Conservation (phyloP, 2,113 vertebrate genomes). For the Mustela lutreola region DNA sequence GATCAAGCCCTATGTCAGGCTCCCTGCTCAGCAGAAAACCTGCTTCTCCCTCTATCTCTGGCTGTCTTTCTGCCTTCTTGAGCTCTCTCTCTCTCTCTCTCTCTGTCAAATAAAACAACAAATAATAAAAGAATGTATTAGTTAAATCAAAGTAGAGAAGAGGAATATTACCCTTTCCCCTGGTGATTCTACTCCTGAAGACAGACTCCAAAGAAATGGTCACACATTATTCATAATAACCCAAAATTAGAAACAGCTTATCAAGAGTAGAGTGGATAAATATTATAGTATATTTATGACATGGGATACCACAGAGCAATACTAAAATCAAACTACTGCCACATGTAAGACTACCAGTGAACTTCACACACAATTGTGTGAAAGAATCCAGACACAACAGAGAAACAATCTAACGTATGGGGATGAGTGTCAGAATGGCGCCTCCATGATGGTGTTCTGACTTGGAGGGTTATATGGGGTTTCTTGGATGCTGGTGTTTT, state of each 20-base stretch:
- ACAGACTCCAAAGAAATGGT: fast-evolving
- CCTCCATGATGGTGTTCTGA: fast-evolving
- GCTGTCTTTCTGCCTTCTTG: no score
- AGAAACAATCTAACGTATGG: fast-evolving
- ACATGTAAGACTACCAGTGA: fast-evolving
- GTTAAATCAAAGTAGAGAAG: neutral
- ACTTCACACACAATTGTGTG: fast-evolving
- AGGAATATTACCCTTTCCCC: neutral
- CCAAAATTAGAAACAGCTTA: fast-evolving
- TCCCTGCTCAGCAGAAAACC: no score
- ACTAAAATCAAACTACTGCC: neutral
- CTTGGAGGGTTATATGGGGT: fast-evolving
- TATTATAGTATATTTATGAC: fast-evolving
- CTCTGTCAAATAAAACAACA: no score
- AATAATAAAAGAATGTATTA: neutral
- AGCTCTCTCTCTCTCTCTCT: no score
- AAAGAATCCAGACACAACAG: fast-evolving
- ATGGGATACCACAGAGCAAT: fast-evolving
- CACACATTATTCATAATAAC: neutral
- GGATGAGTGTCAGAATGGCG: fast-evolving
- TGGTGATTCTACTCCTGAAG: neutral
- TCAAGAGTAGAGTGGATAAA: neutral
- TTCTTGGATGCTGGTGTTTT: fast-evolving
- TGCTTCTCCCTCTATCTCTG: no score
- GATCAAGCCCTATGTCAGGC: no score